Percentiles rank a stretch among this genome's conserved stretches.
Conservation (phyloP, 2,113 vertebrate species). For the Istiophorus platypterus region DNA sequence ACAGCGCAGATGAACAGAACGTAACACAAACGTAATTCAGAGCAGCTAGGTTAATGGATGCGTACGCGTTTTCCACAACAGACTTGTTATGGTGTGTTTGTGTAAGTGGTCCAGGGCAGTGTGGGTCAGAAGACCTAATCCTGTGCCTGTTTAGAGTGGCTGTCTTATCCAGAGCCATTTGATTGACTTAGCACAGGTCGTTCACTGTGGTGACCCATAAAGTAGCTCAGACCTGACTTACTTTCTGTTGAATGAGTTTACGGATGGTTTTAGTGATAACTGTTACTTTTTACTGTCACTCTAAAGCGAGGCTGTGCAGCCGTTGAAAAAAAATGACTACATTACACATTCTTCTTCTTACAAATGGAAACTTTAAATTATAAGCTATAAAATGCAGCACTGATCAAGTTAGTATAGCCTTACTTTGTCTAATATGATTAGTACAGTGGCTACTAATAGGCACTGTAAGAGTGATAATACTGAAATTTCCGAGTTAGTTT, state of each 20-base stretch:
- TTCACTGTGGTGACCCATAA: conserved; percentile 55
- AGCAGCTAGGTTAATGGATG: conserved; percentile 7
- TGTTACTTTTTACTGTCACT: conserved; percentile 9
- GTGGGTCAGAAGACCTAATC: conserved; percentile 76
- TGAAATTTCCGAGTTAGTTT: background rate
- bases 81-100: conserved; percentile 54
- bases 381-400: background rate
- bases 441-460: background rate
- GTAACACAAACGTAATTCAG: conserved; percentile 3
- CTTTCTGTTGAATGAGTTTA: conserved; percentile 45
- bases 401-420: background rate
- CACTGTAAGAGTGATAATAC: background rate
- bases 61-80: conserved; percentile 33
- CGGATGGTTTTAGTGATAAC: conserved; percentile 2
- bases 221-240: conserved; percentile 60
- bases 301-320: background rate
- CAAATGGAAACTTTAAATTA: conserved; percentile 7
- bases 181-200: conserved; percentile 76
- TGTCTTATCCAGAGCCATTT: conserved; percentile 73
- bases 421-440: background rate
- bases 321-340: background rate
- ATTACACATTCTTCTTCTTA: background rate
- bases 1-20: background rate
- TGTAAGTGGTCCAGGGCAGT: conserved; percentile 56
- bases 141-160: conserved; percentile 51